Base-by-base conservation (phyloP, 2,888 invertebrate genomes). In the Parthenolecanium corni region DNA sequence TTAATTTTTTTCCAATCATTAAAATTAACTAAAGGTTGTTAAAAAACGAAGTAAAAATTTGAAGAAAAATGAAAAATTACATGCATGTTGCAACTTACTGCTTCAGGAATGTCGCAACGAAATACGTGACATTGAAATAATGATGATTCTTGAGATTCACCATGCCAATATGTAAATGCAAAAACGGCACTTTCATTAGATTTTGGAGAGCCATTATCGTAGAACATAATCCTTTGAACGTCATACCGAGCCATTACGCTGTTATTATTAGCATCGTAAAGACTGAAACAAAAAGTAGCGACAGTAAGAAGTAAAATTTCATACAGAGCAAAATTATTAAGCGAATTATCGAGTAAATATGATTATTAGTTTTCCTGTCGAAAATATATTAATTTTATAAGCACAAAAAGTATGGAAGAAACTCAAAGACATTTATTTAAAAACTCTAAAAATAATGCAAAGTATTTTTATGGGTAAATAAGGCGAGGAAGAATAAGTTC, bases 121-220 rank as follows among this genome's bases (percentile, higher is more conserved):
- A 97, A 98, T 52, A 94, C 92, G 77, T 97, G 96, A 77, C 97
- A 97, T 75, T 95, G 90, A 74, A 94, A 95, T 66, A 95, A 85
- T 52, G 90, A 86, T 1, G 86, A 84, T 75, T 90, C 89, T 68
- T 83, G 82, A 36, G 86, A 86, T 70, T 91, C 90, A 1, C 94
- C 94, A 72, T 69, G 70, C 52, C 93, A 88, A 84, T 93, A 95
- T 0, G 96, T 96, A 76, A 97, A 96, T 9, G 96, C 96, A 77
- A 97, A 97, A 75, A 97, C 97, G n/a, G 89, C 83, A 0, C 86
- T 84, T 70, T 95, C 94, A 0, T 81, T 78, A 20, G 88, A 85
- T 52, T 85, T 86, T 12, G 83, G 81, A 36, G 84, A 82, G 6
- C 97, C 97, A 53, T 93, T 85, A 6, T 93, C 93, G 76, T 95